Evolutionary conservation across 2,888 invertebrate species (phyloP), one percentile per base, ranked within the genome.

Genomic region (Zaprionus lineosus): DNA sequence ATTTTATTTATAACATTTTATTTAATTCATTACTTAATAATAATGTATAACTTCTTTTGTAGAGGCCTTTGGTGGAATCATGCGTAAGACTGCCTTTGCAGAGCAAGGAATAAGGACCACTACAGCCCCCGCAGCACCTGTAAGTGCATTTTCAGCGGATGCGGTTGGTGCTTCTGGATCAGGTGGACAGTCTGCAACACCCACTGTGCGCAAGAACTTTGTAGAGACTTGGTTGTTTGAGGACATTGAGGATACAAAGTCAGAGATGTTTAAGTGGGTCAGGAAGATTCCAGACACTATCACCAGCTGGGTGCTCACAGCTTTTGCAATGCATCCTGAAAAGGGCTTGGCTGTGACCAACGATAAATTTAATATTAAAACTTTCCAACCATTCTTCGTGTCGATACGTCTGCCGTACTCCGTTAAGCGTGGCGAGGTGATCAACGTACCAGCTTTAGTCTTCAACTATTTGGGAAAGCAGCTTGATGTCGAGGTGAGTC

Each of bases 381-480:
- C 95, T 0, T 95, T 95, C 90, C 93, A 94, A 76, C 94, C 94
- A 2, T 96, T 99, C 89, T 95, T 96, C 72, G 93, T 98, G 39
- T 93, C 94, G 2, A 91, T 97, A 11, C 95, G 97, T 84, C 90
- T 98, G 48, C 99, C 98, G 0, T 95, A 95, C 77, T 94, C 95
- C 0, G 93, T 98, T n/a, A 95, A 97, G 75, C 92, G 94, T 58
- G 97, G 97, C 11, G 99, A 99, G 91, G 94, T 95, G 11, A 92
- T 98, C 43, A 95, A 95, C 0, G 93, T 97, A 33, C 95, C 97
- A 31, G 94, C 96, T 3, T 94, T 96, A 7, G 93, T 98, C 6
- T 96, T 95, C 88, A 98, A 98, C 89, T 96, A 97, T 83, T 92
- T 96, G 88, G 92, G 93, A 15, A 93, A 93, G 53, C 94, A 95